These are phyloP conservation scores for Podargus strigoides DNA, from an alignment of 2,797 vertebrate species.

Conservation along the genomic window DNA sequence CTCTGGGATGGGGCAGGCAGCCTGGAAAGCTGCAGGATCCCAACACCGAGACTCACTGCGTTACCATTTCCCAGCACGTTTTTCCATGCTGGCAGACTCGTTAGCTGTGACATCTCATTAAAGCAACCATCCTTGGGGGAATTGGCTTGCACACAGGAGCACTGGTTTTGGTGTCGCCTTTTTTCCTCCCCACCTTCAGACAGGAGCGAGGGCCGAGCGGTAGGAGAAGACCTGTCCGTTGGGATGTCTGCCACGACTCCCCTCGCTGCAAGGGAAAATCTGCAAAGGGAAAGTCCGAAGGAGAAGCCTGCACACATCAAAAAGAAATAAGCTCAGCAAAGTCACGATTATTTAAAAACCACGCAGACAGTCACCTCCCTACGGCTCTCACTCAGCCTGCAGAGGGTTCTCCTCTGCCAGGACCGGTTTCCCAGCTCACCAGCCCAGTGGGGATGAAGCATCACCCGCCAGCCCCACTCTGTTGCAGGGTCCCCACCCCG, in stretches of 20 bases:
- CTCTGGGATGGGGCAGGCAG: background rate
- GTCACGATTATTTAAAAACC: background rate
- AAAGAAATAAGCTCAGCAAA: conserved; percentile 9
- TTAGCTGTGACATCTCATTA: conserved; percentile 15
- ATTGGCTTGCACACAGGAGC: background rate
- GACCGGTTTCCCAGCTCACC: background rate
- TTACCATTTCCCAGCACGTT: conserved; percentile 15
- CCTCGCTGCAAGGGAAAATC: background rate
- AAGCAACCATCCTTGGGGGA: background rate
- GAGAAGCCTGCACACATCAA: conserved; percentile 15
- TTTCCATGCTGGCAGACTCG: conserved; percentile 1
- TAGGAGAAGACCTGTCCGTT: background rate
- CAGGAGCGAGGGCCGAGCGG: background rate
- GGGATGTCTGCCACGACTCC: background rate
- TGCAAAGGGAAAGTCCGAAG: background rate
- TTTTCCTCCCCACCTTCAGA: background rate
- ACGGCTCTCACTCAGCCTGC: background rate
- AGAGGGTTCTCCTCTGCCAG: background rate
- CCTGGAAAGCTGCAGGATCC: rapidly evolving
- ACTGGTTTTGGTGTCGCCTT: background rate
- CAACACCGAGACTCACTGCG: background rate
- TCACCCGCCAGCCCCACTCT: background rate
- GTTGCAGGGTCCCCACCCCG: background rate
- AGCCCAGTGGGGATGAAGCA: background rate
- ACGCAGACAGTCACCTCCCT: background rate